Evolutionary conservation across 1,140 invertebrate species (phyloP).

Genomic region (Dysdera silvatica): DNA sequence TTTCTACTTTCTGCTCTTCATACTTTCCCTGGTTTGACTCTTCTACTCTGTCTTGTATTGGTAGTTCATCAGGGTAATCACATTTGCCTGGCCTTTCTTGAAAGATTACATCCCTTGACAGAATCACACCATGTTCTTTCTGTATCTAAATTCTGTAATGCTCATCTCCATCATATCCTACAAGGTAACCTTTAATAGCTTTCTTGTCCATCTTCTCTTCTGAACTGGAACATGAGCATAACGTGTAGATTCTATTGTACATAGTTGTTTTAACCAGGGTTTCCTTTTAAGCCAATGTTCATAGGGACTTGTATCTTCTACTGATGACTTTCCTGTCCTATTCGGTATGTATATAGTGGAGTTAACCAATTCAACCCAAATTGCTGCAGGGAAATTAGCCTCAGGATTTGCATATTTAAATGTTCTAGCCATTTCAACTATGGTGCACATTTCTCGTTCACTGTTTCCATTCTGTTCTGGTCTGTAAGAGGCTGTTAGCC

Average conservation of each 20-base stretch:
- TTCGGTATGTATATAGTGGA: constrained; percentile 2
- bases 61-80: background rate
- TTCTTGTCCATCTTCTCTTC: constrained; percentile 25
- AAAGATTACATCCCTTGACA: background rate
- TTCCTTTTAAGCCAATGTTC: constrained; percentile 15
- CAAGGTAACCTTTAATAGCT: background rate
- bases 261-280: constrained; percentile 5
- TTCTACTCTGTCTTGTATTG: background rate
- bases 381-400: background rate
- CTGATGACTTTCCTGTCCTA: constrained; percentile 6
- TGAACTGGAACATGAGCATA: constrained; percentile 17
- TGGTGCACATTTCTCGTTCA: constrained; percentile 8
- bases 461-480: constrained; percentile 17
- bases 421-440: background rate
- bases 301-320: constrained; percentile 3
- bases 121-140: background rate
- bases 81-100: background rate
- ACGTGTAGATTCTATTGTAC: constrained; percentile 6
- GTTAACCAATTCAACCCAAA: constrained; percentile 2
- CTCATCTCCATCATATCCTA: constrained; percentile 24
- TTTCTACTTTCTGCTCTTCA: background rate
- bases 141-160: background rate
- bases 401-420: constrained; percentile 7
- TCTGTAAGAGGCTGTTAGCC: constrained; percentile 23
- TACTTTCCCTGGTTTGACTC: background rate